Base-by-base conservation (phyloP, 2,888 invertebrate species). In the Empis livida region DNA sequence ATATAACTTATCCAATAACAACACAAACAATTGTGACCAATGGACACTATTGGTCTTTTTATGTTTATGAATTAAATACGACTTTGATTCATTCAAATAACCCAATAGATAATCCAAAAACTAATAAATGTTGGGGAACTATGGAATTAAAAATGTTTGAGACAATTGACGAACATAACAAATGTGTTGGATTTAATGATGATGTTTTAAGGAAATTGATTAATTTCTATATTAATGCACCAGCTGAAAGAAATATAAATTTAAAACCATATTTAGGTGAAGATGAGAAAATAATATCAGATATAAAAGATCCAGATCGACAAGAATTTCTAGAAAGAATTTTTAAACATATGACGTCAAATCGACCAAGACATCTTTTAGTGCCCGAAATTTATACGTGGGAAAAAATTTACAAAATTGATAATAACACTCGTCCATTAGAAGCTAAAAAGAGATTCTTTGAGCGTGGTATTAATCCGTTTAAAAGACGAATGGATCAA, bases 61-160 rank as follows among this genome's bases (percentile, higher is more conserved):
- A 84, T 61, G 77, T 82, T 13, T 97, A 95, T 63, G 97, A 99
- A 66, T 68, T 99, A 48, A 99, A 99, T 64, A 95, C 93, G 1
- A 74, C 80, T 32, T 61, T 77, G 13, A 67, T 87, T 55, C 79
- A 86, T 58, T 71, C 76, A 30, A 75, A 81, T 54, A 62, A 78
- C 56, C 68, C 76, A n/a, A 68, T 74, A 32, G 73, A 73, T 11
- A 89, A 89, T 67, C 76, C 76, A 0, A 78, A 79, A 55, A 73
- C 78, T 43, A 95, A 95, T 63, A 62, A 90, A 37, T 89, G 90
- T 60, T 92, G 86, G 78, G 79, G 81, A 10, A 82, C 83, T 2
- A 73, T 77, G 43, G 79, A 83, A 35, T 60, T 82, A 58, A 78
- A 81, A 54, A 72, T 95, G 2, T 93, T 79, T 65, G 85, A 89